Evolutionary conservation across 1,140 invertebrate genomes (phyloP).

Genomic region (Diorhabda carinulata): DNA sequence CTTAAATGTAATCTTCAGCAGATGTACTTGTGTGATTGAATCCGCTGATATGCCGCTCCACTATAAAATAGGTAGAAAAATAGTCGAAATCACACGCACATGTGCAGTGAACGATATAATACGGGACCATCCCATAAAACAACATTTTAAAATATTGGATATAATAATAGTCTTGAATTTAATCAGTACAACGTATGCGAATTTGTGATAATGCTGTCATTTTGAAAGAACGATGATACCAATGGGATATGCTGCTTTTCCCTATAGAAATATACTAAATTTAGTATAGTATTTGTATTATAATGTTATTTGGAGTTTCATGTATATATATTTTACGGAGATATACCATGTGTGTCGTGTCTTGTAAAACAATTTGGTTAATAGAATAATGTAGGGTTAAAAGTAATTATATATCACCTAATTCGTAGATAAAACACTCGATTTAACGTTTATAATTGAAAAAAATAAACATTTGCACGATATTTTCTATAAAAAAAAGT

Average conservation of each 20-base stretch:
- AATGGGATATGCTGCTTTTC: constrained; percentile 36
- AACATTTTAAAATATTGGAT: constrained; percentile 38
- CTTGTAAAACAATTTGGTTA: constrained; percentile 10
- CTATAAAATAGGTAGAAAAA: not conserved
- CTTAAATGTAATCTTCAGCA: not conserved
- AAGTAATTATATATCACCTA: not conserved
- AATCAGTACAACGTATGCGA: constrained; percentile 38
- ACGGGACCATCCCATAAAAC: constrained; percentile 25
- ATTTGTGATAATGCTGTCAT: constrained; percentile 42
- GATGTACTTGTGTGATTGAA: not conserved
- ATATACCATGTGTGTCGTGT: constrained; percentile 4
- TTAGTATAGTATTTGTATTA: constrained; percentile 38
- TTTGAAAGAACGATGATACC: constrained; percentile 41
- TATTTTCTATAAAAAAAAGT: too few relatives aligned
- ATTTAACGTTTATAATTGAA: not conserved
- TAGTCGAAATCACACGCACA: constrained; percentile 33
- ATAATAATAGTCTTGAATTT: constrained; percentile 36
- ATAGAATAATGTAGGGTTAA: constrained; percentile 12
- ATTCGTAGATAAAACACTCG: not conserved
- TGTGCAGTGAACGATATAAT: constrained; percentile 21
- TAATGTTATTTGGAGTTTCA: constrained; percentile 29
- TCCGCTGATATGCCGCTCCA: not conserved
- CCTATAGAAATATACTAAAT: constrained; percentile 42
- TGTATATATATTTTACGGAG: constrained; percentile 4
- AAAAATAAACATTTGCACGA: too few relatives aligned